phyloP scores from a whole-genome alignment of 2,888 invertebrate species.

The Synanthedon tipuliformis region DNA sequence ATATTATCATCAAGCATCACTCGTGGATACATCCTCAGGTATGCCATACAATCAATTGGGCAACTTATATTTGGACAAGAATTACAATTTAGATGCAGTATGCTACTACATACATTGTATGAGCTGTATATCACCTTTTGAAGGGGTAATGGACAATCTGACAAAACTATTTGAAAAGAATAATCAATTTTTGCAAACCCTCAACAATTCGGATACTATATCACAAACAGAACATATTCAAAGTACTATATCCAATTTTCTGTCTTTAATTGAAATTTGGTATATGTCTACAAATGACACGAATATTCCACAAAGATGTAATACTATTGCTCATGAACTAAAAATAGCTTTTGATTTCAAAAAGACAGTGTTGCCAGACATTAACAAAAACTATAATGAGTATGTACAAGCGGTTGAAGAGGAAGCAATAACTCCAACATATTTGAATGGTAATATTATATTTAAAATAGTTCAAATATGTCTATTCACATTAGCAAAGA shows the following conservation, averaged over 20 bases:
- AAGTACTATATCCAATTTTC: slow-evolving; percentile 56
- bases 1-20: slow-evolving; percentile 87
- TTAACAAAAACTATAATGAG: slow-evolving; percentile 64
- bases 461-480: slow-evolving; percentile 87
- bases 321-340: slow-evolving; percentile 77
- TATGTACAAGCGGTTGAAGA: slow-evolving; percentile 59
- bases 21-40: slow-evolving; percentile 81
- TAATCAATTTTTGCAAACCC: slow-evolving; percentile 68
- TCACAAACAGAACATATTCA: slow-evolving; percentile 63
- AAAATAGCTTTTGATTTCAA: slow-evolving; percentile 76
- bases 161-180: slow-evolving; percentile 79
- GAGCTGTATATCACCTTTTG: slow-evolving; percentile 83
- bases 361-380: slow-evolving; percentile 59
- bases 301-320: slow-evolving; percentile 76
- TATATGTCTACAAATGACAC: slow-evolving; percentile 73
- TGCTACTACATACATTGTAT: slow-evolving; percentile 91
- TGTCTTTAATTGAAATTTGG: slow-evolving; percentile 73
- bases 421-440: slow-evolving; percentile 64
- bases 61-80: slow-evolving; percentile 82
- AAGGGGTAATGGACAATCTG: slow-evolving; percentile 90
- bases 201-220: slow-evolving; percentile 54
- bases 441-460: slow-evolving; percentile 75
- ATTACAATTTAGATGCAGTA: slow-evolving; percentile 87
- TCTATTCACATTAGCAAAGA: slow-evolving; percentile 82
- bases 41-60: slow-evolving; percentile 97